Base-by-base conservation (phyloP, 1,140 invertebrate genomes). In the Heliconius congener region DNA sequence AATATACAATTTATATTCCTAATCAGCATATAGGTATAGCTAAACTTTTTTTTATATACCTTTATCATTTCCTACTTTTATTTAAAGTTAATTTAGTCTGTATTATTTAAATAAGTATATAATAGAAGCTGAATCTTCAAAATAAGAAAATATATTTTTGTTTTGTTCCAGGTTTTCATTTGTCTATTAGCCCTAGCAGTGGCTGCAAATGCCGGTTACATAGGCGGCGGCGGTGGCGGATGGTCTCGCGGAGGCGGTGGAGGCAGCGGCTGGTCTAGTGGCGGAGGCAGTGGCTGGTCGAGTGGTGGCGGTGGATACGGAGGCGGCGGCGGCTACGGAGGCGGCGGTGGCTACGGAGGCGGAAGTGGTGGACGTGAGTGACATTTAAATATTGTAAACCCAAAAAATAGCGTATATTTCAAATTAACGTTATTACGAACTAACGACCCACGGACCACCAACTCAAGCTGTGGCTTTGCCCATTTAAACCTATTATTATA, bases 181-280 rank as follows among this genome's bases (percentile, higher is more conserved):
- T 94, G 92, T 84, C 85, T 94, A 73, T 85, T 92, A 78, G 90
- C 88, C 71, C 71, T 91, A 57, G 89, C 88, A 70, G 90, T 86
- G 39, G 88, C 81, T 76, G 86, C 84, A 3, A 83, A 88, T 70
- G 91, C 89, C 80, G 92, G 92, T 18, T 94, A 86, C 77, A 88
- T 91, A 60, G 88, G 90, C 42, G 89, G 91, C 46, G 89, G 91
- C 23, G 81, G 88, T 74, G 78, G 87, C 46, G 86, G 86, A 30
- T 86, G 86, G 82, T 84, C 82, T 37, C 87, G 89, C 16, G 87
- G 87, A 52, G 85, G 87, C 42, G 84, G 86, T 50, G 79, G 90
- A 27, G 81, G 88, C 74, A 79, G 87, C 39, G 86, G 86, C 50
- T 86, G 86, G 82, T 84, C 82, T 27, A 52, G 87, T 42, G 85